A percentile compares a stretch with the other conserved stretches of the same genome.
Evolutionary conservation across 2,797 vertebrate genomes (phyloP).

Genomic region (Dermochelys coriacea): DNA sequence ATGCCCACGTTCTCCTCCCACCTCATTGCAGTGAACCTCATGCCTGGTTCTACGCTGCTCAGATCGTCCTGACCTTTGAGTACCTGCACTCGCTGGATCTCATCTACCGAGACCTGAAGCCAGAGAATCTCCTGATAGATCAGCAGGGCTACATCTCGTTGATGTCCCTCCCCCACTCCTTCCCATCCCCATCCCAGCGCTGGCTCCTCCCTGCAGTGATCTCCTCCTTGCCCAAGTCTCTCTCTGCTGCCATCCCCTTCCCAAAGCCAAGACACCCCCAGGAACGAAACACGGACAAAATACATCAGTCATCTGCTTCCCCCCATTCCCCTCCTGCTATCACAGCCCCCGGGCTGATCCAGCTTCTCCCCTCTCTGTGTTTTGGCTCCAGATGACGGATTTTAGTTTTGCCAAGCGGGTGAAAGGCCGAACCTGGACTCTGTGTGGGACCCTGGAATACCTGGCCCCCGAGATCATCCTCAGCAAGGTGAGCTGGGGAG

Average conservation of each 20-base stretch:
- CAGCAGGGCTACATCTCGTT: conserved; percentile 91
- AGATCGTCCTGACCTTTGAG: conserved; percentile 95
- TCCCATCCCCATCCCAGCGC: neutral
- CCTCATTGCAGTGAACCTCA: conserved; percentile 87
- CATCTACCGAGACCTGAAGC: conserved; percentile 95
- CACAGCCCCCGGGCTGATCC: too few species aligned
- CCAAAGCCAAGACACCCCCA: neutral
- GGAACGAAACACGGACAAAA: neutral
- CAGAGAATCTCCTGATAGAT: conserved; percentile 94
- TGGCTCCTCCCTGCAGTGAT: neutral
- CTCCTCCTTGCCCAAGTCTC: neutral
- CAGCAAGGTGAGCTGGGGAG: conserved; percentile 84
- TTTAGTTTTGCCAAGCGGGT: conserved; percentile 95
- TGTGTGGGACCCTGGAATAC: conserved; percentile 94
- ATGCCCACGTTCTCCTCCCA: neutral
- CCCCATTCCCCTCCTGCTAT: too few species aligned
- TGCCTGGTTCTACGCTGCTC: conserved; percentile 92
- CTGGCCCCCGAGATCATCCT: conserved; percentile 93
- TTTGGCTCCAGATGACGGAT: conserved; percentile 89
- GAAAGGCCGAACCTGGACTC: conserved; percentile 94
- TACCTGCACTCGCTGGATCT: conserved; percentile 93
- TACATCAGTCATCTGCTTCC: neutral
- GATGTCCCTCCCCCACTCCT: neutral
- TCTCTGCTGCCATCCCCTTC: too few species aligned
- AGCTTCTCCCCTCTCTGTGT: neutral